Conservation (phyloP, 2,113 vertebrate species). For the Cariama cristata region DNA sequence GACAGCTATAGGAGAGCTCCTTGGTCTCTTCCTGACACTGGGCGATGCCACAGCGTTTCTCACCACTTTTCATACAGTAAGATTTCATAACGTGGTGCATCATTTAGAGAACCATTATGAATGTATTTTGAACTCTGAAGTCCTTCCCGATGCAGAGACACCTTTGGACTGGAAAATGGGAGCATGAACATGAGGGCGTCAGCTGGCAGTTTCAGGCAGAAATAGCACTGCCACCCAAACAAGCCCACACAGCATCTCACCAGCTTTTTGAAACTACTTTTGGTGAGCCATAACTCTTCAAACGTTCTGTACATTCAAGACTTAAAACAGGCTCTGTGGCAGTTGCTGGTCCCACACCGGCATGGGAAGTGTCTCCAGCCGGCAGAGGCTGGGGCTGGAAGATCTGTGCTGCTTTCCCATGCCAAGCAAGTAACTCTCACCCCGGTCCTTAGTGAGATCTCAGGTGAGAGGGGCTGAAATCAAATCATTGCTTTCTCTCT, state of each 20-base stretch:
- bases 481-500: not conserved
- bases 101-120: not conserved
- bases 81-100: not conserved
- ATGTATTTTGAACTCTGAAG: not conserved
- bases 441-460: not conserved
- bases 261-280: not conserved
- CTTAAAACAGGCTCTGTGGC: not conserved
- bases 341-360: not conserved
- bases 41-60: not conserved
- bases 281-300: not conserved
- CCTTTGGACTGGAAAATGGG: not conserved
- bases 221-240: not conserved
- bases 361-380: not conserved
- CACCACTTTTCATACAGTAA: not conserved
- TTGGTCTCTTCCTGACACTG: not conserved
- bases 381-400: not conserved
- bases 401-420: not conserved
- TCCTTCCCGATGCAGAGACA: not conserved
- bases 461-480: not conserved
- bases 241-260: not conserved
- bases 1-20: not conserved
- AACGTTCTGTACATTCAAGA: not conserved
- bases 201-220: not conserved
- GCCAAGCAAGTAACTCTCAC: not conserved
- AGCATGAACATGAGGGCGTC: fast-evolving